phyloP scores from a whole-genome alignment of 2,888 invertebrate species.

The Tortrix viridana region DNA sequence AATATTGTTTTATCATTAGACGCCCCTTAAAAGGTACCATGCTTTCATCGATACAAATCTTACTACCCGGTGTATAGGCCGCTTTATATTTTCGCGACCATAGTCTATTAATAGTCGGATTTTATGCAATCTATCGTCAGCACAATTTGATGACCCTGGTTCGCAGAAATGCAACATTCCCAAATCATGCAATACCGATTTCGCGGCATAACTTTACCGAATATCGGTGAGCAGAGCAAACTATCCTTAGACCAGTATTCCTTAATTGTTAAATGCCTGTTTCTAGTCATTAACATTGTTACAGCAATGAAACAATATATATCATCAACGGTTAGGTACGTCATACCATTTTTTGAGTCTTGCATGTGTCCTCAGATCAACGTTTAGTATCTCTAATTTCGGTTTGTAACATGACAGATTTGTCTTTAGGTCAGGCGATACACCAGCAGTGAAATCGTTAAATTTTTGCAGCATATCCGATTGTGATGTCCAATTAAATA shows the following conservation, averaged over 20 bases:
- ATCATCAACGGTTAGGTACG: not conserved
- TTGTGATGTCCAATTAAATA: too few relatives aligned
- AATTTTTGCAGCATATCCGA: not conserved
- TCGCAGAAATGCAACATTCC: conserved; percentile 34
- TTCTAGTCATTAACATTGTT: conserved; percentile 13
- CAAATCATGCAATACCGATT: conserved; percentile 35
- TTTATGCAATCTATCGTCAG: conserved; percentile 37
- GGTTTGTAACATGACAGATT: not conserved
- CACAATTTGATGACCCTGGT: conserved; percentile 26
- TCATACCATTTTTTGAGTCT: not conserved
- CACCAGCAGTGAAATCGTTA: not conserved
- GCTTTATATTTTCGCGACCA: conserved; percentile 39
- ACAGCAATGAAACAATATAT: conserved; percentile 5
- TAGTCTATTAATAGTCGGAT: conserved; percentile 38
- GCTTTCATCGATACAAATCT: conserved; percentile 45
- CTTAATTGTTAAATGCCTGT: conserved; percentile 5
- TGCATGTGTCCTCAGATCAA: not conserved
- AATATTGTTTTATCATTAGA: conserved; percentile 44
- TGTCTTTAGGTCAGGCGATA: not conserved
- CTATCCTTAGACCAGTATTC: conserved; percentile 1
- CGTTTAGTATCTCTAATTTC: conserved; percentile 2
- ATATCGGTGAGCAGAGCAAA: conserved; percentile 6
- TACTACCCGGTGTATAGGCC: conserved; percentile 30
- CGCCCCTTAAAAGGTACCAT: conserved; percentile 45
- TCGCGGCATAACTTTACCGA: conserved; percentile 3